Base-by-base conservation (phyloP, 2,888 invertebrate genomes). In the Teinopalpus imperialis region DNA sequence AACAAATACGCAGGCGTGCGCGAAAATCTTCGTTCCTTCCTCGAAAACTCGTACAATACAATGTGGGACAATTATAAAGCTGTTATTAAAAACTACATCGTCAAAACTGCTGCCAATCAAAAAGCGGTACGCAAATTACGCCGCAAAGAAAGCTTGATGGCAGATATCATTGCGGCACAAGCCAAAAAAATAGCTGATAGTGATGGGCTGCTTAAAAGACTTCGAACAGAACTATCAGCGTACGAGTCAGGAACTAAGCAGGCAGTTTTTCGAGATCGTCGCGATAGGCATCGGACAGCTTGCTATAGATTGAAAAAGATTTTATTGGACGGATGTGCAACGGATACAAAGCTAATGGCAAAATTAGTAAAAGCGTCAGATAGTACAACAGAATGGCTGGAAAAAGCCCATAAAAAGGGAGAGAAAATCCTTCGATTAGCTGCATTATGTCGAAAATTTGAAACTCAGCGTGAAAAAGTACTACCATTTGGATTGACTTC, bases 401-500 rank as follows among this genome's bases (percentile, higher is more conserved):
- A 80, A 51, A 58, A 59, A 1, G 74, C 87, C 0, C 59, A 66
- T 20, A 69, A 72, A 43, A 91, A 90, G 61, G 90, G 90, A 2
- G 85, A 90, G 46, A 85, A 82, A 56, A 85, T 92, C 35, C 59
- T 90, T 31, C 81, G 86, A 13, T 59, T 92, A 51, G 81, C 86
- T 13, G 77, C 80, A 13, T 72, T 89, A n/a, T 91, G 92, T 52
- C 70, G 89, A 23, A 91, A 90, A 65, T 89, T 85, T 57, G 91
- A 92, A 71, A 91, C 90, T 0, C 82, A 83, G 50, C 71, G 80
- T 7, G 91, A 91, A 66, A 90, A 88, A 58, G 72, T 90, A 9
- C 50, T 87, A 30, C 87, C 86, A 1, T 89, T 66, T 48, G 83
- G 78, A 32, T 66, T 68, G 3, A 48, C 43, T 8, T 35, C 54